Conservation (phyloP, 1,140 invertebrate genomes). For the Hylaeus anthracinus region DNA sequence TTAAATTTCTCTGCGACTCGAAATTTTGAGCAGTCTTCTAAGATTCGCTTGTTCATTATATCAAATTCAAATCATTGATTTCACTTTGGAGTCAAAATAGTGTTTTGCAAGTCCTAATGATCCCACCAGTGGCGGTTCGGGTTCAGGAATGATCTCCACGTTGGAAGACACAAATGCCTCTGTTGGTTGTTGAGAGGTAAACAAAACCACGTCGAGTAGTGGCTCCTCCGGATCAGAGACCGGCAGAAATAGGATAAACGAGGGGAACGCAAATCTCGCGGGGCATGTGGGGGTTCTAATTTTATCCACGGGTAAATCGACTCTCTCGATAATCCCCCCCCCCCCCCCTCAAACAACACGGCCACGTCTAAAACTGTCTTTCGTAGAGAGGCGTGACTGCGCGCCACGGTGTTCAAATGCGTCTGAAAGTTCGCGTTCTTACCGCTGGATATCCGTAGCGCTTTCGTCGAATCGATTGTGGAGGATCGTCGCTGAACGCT, state of each 20-base stretch:
- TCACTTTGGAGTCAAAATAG: too few species aligned
- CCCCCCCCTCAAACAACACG: slow-evolving; percentile 23
- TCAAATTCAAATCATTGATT: too few species aligned
- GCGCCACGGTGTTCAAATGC: slow-evolving; percentile 53
- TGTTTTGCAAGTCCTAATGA: too few species aligned
- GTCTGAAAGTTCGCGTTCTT: slow-evolving; percentile 17
- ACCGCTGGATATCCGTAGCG: slow-evolving; percentile 31
- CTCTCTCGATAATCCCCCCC: slow-evolving; percentile 23
- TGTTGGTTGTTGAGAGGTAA: slow-evolving; percentile 25
- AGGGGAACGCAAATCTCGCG: slow-evolving; percentile 50
- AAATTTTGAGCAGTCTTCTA: neutral
- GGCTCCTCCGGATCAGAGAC: neutral
- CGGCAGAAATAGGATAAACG: slow-evolving; percentile 52
- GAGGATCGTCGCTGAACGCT: slow-evolving; percentile 36
- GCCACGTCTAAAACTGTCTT: slow-evolving; percentile 57
- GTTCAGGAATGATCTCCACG: neutral
- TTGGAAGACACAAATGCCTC: slow-evolving; percentile 8
- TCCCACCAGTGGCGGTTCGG: neutral
- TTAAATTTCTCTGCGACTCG: neutral
- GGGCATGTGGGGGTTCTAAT: slow-evolving; percentile 56
- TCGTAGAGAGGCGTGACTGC: slow-evolving; percentile 11
- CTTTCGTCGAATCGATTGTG: neutral
- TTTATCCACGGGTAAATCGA: slow-evolving; percentile 49
- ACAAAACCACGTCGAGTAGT: slow-evolving; percentile 51
- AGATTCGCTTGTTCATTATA: too few species aligned